These are phyloP conservation scores for Euproctis similis DNA, from an alignment of 2,888 invertebrate species.

Conservation along the genomic window DNA sequence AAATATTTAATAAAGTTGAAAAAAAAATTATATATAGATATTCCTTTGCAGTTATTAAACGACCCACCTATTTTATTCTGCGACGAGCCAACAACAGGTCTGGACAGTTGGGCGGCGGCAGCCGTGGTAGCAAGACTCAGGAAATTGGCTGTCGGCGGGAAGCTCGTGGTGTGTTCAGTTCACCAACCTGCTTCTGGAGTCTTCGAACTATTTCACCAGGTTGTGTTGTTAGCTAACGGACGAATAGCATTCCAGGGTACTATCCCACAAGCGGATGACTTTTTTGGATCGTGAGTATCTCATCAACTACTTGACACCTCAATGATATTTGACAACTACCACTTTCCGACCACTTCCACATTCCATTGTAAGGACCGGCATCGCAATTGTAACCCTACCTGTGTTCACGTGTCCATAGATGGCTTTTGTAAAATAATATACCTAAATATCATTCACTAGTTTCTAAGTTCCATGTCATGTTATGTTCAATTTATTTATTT, in stretches of 20 bases:
- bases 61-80: constrained; percentile 93
- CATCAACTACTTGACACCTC: too few relatives aligned
- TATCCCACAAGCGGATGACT: constrained; percentile 79
- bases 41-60: constrained; percentile 80
- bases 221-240: constrained; percentile 86
- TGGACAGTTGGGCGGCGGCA: constrained; percentile 92
- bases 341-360: too few relatives aligned
- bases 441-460: too few relatives aligned
- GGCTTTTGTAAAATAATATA: too few relatives aligned
- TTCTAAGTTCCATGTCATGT: too few relatives aligned
- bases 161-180: constrained; percentile 89
- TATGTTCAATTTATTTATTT: too few relatives aligned
- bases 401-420: too few relatives aligned
- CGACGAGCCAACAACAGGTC: constrained; percentile 94
- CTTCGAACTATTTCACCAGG: constrained; percentile 87
- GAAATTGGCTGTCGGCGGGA: constrained; percentile 79
- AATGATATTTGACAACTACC: too few relatives aligned
- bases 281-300: constrained; percentile 80
- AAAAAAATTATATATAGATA: too few relatives aligned
- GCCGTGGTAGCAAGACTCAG: constrained; percentile 83
- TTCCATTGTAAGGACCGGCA: too few relatives aligned
- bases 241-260: constrained; percentile 86
- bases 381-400: too few relatives aligned
- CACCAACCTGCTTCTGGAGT: constrained; percentile 94
- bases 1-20: too few relatives aligned